Conservation (phyloP, 2,113 vertebrate species). For the Danio rerio region GRCz12tu NC_133188.1:29601001-29601500, state of each 20-base stretch:
- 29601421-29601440: slow-evolving; percentile 24
- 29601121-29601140: slow-evolving; percentile 29
- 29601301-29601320: slow-evolving; percentile 42
- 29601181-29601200: slow-evolving; percentile 20
- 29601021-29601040: slow-evolving; percentile 8
- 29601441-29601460: slow-evolving; percentile 41
- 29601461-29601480: slow-evolving; percentile 25
- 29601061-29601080: slow-evolving; percentile 23
- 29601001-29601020: slow-evolving; percentile 25
- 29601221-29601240: slow-evolving; percentile 48
- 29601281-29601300: slow-evolving; percentile 49
- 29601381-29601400: neutral
- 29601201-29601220: slow-evolving; percentile 55
- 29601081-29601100: slow-evolving; percentile 33
- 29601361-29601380: slow-evolving; percentile 35
- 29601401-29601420: slow-evolving; percentile 40
- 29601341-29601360: neutral
- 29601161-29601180: slow-evolving; percentile 29
- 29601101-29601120: slow-evolving; percentile 24
- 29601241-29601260: slow-evolving; percentile 37
- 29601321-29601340: neutral
- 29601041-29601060: neutral
- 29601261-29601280: slow-evolving; percentile 52
- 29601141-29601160: slow-evolving; percentile 33
- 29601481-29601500: slow-evolving; percentile 13